Evolutionary conservation across 2,888 invertebrate species (phyloP), one percentile per base, ranked within the genome.

Genomic region (Barypeithes pellucidus): DNA sequence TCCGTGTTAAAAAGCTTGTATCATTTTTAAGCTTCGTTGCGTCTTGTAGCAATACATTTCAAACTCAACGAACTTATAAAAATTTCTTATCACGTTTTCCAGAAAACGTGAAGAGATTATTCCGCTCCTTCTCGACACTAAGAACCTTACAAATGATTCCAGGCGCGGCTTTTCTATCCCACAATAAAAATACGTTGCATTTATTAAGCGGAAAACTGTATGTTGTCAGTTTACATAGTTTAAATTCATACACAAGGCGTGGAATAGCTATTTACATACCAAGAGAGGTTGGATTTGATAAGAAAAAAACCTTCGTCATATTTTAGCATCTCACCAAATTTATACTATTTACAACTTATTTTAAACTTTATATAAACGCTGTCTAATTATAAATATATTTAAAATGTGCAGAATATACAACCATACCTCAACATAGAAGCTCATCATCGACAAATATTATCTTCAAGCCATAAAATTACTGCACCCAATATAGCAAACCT

Each of bases 41-140:
- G 36, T 67, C 47, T 67, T 67, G 47, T 20, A 39, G 36, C 47
- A 59, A 67, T 67, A 67, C 57, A 60, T 67, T 67, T 67, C 60
- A 33, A 67, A 54, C 45, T 36, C 60, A 60, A 33, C 29, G 60
- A 67, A 54, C 60, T 67, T 47, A 8, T 65, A 47, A 20, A 43
- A 59, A 47, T 43, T 67, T 59, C 67, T 45, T 67, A 67, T 67
- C 67, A 67, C 59, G 67, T 59, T 59, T 14, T 8, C 60, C 67
- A 60, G 43, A 20, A 22, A 47, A 67, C 59, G 67, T 59, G 67
- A 18, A 67, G 45, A 47, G 67, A 59, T 67, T 67, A 67, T 67
- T 60, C 60, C 16, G 50, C n/a, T 50, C 24, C 41, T 41, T 60
- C 45, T 60, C 45, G 41, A 43, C 43, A 43, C 29, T 61, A 45